These are phyloP conservation scores for Hemicordylus capensis DNA, from an alignment of 2,113 vertebrate species.

Conservation along the genomic window DNA sequence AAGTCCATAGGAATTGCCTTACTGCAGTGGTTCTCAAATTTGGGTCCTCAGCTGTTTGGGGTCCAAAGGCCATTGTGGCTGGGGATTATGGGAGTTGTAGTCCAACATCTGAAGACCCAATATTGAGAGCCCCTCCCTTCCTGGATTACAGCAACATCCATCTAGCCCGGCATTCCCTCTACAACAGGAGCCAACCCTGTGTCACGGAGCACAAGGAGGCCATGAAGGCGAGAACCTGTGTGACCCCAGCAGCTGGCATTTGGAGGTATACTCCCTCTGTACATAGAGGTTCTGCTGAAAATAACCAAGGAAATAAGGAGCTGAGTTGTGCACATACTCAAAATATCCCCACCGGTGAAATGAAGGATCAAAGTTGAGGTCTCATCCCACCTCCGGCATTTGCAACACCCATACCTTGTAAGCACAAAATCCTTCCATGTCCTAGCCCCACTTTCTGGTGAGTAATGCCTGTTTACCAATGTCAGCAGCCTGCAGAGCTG, in stretches of 20 bases:
- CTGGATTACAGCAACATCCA: neutral
- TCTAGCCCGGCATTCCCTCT: neutral
- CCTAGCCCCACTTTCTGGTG: neutral
- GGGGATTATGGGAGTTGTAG: too few relatives aligned
- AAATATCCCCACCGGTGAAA: too few relatives aligned
- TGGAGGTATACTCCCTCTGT: neutral
- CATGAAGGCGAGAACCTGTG: neutral
- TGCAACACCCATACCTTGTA: neutral
- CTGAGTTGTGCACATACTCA: neutral
- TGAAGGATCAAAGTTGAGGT: too few relatives aligned
- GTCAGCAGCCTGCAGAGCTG: neutral
- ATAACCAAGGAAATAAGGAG: too few relatives aligned
- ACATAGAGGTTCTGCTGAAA: neutral
- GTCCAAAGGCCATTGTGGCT: too few relatives aligned
- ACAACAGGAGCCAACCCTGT: neutral
- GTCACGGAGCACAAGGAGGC: neutral
- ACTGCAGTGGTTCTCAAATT: too few relatives aligned
- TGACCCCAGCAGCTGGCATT: neutral
- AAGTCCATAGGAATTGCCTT: too few relatives aligned
- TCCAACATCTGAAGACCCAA: too few relatives aligned
- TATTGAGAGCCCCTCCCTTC: too few relatives aligned
- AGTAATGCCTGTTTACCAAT: neutral
- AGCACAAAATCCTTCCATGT: neutral
- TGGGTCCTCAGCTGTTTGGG: too few relatives aligned
- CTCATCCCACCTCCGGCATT: too few relatives aligned